These are phyloP conservation scores for Strigamia maritima DNA, from an alignment of 2,888 invertebrate genomes.

Conservation along the genomic window DNA sequence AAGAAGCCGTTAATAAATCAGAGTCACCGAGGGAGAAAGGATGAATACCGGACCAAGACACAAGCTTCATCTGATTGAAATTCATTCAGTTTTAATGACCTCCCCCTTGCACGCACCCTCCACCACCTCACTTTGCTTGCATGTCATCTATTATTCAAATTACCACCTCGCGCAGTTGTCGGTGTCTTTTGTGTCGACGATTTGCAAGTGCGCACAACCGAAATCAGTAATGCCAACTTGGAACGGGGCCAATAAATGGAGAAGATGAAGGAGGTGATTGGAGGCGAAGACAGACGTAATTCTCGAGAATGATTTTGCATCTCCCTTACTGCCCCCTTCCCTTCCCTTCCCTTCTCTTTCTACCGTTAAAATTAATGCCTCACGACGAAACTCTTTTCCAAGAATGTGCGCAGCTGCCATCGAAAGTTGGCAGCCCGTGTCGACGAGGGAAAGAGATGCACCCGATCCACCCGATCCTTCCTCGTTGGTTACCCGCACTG, in stretches of 20 bases:
- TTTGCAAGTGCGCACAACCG: slow-evolving; percentile 6
- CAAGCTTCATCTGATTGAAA: slow-evolving; percentile 32
- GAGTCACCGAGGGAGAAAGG: slow-evolving; percentile 25
- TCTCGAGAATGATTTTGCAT: background rate
- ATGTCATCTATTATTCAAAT: slow-evolving; percentile 30
- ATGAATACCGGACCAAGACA: slow-evolving; percentile 19
- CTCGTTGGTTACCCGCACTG: background rate
- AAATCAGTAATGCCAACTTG: slow-evolving; percentile 31
- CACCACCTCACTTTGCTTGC: background rate
- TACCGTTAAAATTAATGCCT: slow-evolving; percentile 12
- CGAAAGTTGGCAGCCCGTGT: background rate
- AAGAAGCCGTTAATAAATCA: slow-evolving; percentile 4
- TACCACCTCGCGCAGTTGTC: slow-evolving; percentile 30
- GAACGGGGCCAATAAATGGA: slow-evolving; percentile 11
- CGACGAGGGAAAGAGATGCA: too few relatives aligned
- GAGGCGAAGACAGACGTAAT: slow-evolving; percentile 10
- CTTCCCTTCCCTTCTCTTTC: background rate
- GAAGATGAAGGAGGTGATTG: slow-evolving; percentile 12
- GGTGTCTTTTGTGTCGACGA: slow-evolving; percentile 31
- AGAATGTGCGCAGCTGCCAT: background rate
- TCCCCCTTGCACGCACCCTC: background rate
- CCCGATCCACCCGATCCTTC: too few relatives aligned
- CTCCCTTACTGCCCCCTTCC: background rate
- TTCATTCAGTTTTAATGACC: slow-evolving; percentile 35
- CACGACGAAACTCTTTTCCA: background rate